phyloP scores from a whole-genome alignment of 2,888 invertebrate species.

The Tinea trinotella region DNA sequence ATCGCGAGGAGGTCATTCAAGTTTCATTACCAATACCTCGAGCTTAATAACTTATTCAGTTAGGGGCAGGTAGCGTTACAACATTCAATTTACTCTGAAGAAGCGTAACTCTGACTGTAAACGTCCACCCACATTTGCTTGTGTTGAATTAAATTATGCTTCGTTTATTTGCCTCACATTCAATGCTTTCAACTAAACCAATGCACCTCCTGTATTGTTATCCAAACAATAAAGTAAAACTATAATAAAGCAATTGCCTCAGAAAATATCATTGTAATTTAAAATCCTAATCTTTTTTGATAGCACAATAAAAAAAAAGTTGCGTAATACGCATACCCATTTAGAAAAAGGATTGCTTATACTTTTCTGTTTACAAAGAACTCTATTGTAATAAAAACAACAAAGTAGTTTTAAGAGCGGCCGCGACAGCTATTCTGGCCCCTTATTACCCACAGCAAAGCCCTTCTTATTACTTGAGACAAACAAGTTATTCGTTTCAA shows the following conservation, averaged over 20 bases:
- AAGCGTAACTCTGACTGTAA: conserved; percentile 35
- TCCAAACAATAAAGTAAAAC: no score
- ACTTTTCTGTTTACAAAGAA: not conserved
- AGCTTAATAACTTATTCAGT: conserved; percentile 65
- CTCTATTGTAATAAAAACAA: conserved; percentile 54
- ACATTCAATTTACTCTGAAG: conserved; percentile 55
- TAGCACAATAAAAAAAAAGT: not conserved
- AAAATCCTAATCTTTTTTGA: not conserved
- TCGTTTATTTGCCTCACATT: no score
- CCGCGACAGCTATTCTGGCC: conserved; percentile 59
- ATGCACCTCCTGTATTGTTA: no score
- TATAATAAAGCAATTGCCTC: no score
- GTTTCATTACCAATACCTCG: conserved; percentile 66
- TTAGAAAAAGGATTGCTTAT: not conserved
- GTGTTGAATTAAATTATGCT: no score
- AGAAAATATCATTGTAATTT: not conserved
- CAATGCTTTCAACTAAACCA: no score
- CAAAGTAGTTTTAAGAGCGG: conserved; percentile 69
- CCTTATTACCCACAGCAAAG: conserved; percentile 61
- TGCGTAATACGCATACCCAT: not conserved
- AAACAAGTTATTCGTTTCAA: conserved; percentile 72
- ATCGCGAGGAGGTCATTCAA: conserved; percentile 55
- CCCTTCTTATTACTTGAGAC: conserved; percentile 66
- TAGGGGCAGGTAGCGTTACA: conserved; percentile 62
- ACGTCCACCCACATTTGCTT: conserved; percentile 24